Conservation (phyloP, 2,888 invertebrate genomes). For the Pachydiplax longipennis region DNA sequence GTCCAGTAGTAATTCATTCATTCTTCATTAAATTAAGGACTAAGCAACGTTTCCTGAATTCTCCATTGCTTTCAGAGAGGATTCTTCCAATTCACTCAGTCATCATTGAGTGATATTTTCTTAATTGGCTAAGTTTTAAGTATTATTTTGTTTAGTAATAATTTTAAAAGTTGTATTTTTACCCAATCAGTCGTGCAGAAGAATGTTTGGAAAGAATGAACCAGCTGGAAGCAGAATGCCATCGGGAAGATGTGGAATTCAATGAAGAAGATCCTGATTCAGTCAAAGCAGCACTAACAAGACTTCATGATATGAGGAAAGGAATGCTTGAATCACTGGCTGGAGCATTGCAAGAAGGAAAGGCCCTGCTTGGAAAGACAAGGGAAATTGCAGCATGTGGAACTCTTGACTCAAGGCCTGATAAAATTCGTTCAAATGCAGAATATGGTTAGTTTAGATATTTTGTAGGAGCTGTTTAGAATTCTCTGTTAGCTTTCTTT, state of each 20-base stretch:
- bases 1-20: too few species aligned
- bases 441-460: constrained; percentile 58
- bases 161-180: neutral
- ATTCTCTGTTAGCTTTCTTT: too few species aligned
- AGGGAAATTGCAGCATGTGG: constrained; percentile 77
- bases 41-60: too few species aligned
- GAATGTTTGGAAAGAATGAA: constrained; percentile 75
- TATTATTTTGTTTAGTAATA: neutral
- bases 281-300: constrained; percentile 73
- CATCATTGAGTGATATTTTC: neutral
- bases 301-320: constrained; percentile 75
- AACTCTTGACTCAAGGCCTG: constrained; percentile 77
- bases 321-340: constrained; percentile 78
- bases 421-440: constrained; percentile 65
- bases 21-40: too few species aligned
- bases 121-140: too few species aligned
- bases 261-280: constrained; percentile 66
- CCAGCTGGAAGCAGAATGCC: constrained; percentile 73
- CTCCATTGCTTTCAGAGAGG: neutral
- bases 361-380: constrained; percentile 74
- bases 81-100: neutral
- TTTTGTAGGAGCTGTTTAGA: too few species aligned
- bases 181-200: constrained; percentile 65
- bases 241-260: constrained; percentile 51
- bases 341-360: constrained; percentile 82